Base-by-base conservation (phyloP, 2,113 vertebrate species). In the Microtus montanus region DNA sequence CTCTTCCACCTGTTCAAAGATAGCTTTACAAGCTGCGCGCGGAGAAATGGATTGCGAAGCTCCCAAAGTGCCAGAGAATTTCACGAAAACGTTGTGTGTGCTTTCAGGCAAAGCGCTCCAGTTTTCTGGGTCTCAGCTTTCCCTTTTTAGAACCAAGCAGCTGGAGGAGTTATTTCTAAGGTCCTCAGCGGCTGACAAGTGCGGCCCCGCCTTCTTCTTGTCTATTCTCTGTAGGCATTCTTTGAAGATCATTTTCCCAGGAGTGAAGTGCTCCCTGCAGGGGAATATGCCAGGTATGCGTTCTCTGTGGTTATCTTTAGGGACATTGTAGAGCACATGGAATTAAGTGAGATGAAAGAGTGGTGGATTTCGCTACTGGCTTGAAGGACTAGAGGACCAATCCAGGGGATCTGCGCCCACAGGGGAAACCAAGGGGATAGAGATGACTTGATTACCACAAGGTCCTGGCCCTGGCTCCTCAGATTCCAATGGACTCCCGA, bases 91-190 rank as follows among this genome's bases (percentile, higher is more conserved):
- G 68, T 78, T 94, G 49, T 93, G 75, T 85, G 83, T 85, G 91
- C 92, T 96, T 92, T 96, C 79, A 92, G 79, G 94, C 94, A 95
- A 73, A 85, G 74, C 80, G 74, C 84, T 97, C 87, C 91, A 92
- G 94, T 92, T 96, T 96, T 97, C 96, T 96, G 95, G 95, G 92
- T 91, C 96, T 97, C 93, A 90, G 96, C 94, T 94, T 97, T 96
- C 97, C 77, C 71, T 92, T 97, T 97, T 96, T 96, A 95, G 95
- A 95, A 82, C 82, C 19, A 66, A 96, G 89, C 96, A 96, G 96
- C 95, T 97, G 97, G 96, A 86, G 30, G 75, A 96, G 94, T 92
- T 97, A 97, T 97, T 97, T 96, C 96, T 82, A 96, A 96, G 87
- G 91, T 89, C 91, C 89, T 96, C 70, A 80, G 66, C 7, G 61